Evolutionary conservation across 2,888 invertebrate genomes (phyloP).

Genomic region (Athetis lepigone): DNA sequence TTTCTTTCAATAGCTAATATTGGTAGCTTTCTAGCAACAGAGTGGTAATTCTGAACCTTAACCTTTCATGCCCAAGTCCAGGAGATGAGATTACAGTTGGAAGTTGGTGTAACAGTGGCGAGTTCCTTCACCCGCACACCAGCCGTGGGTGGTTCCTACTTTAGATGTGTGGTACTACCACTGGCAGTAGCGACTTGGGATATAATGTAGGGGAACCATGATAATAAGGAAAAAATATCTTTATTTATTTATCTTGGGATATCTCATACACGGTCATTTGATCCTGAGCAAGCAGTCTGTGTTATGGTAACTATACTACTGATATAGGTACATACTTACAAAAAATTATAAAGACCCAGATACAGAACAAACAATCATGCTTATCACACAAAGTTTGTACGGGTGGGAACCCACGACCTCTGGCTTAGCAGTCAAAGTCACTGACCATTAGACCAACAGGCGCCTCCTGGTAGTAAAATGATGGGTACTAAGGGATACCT

Average conservation of each 20-base stretch:
- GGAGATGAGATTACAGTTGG: constrained; percentile 67
- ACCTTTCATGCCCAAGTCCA: constrained; percentile 38
- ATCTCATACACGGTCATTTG: no score
- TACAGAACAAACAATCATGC: no score
- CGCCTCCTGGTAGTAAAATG: background rate
- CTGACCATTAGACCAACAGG: no score
- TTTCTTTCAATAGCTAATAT: background rate
- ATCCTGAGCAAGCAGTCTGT: no score
- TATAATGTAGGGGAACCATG: background rate
- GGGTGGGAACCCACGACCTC: no score
- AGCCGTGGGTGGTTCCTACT: constrained; percentile 72
- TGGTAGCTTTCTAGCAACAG: background rate
- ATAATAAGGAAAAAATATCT: no score
- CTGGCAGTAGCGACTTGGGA: constrained; percentile 56
- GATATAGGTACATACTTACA: no score
- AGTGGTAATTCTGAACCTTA: constrained; percentile 23
- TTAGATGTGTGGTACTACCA: constrained; percentile 45
- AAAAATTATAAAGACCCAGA: no score
- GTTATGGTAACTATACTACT: no score
- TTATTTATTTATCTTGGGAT: no score
- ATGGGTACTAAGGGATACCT: background rate
- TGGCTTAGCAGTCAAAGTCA: no score
- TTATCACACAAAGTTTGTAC: no score
- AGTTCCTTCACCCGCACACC: constrained; percentile 72
- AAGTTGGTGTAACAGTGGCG: constrained; percentile 62